Percentiles rank a stretch among this genome's conserved stretches.
phyloP scores from a whole-genome alignment of 2,113 vertebrate genomes.

The Gila orcuttii region DNA sequence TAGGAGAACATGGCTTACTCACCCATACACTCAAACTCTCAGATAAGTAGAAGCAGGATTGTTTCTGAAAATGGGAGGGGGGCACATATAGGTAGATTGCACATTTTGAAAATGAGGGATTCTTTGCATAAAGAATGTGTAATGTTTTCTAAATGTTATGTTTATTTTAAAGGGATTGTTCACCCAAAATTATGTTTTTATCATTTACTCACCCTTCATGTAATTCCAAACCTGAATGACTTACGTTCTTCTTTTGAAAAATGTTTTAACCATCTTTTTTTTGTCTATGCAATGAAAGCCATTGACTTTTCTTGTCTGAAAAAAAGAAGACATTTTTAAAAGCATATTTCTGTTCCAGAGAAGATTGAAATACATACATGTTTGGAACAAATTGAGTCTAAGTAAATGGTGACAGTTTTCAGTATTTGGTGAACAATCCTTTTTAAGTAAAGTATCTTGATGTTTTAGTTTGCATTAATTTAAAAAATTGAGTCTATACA shows the following conservation, averaged over 20 bases:
- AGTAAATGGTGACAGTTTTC: not conserved
- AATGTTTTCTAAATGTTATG: not conserved
- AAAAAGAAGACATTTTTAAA: not conserved
- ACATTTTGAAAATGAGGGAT: not conserved
- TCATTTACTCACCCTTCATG: not conserved
- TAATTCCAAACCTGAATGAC: not conserved
- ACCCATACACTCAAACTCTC: not conserved
- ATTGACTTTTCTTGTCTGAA: not conserved
- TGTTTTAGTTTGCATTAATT: not conserved
- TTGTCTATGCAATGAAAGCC: not conserved
- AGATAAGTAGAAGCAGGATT: not conserved
- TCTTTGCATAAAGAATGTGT: not conserved
- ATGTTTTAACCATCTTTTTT: not conserved
- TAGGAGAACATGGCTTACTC: constrained; percentile 57
- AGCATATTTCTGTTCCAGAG: not conserved
- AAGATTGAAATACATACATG: not conserved
- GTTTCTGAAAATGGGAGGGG: constrained; percentile 4
- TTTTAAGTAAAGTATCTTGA: not conserved
- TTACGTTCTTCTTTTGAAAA: not conserved
- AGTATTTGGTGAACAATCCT: not conserved
- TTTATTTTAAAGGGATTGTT: not conserved
- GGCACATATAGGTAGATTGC: not conserved
- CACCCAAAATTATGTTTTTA: not conserved
- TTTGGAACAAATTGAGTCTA: not conserved
- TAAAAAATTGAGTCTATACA: not conserved